phyloP scores from a whole-genome alignment of 2,888 invertebrate genomes.

The Leptopilina syphax region DNA sequence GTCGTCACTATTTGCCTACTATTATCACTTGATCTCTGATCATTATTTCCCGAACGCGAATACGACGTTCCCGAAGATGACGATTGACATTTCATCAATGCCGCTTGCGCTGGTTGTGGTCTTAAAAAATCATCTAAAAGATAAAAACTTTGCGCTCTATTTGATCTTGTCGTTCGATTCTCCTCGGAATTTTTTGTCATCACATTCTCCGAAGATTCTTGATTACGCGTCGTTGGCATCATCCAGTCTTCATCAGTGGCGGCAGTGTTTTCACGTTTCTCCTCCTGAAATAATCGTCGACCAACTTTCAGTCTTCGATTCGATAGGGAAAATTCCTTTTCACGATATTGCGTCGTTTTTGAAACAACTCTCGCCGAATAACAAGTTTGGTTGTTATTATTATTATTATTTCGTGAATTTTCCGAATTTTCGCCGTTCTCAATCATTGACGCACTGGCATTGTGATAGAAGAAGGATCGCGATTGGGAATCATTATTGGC shows the following conservation, averaged over 20 bases:
- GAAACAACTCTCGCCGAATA: conserved; percentile 66
- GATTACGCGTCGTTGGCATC: not conserved
- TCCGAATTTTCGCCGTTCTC: conserved; percentile 58
- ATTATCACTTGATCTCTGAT: conserved; percentile 59
- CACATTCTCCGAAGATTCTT: conserved; percentile 46
- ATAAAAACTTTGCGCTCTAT: conserved; percentile 77
- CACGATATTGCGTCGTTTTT: conserved; percentile 60
- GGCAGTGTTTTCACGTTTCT: conserved; percentile 45
- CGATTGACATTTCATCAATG: conserved; percentile 68
- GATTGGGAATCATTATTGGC: conserved; percentile 59
- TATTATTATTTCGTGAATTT: conserved; percentile 41
- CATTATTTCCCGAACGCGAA: conserved; percentile 55
- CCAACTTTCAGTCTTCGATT: conserved; percentile 65
- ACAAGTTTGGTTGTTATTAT: not conserved
- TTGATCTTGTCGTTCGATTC: conserved; percentile 65
- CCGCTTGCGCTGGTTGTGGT: conserved; percentile 64
- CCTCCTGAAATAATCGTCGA: conserved; percentile 68
- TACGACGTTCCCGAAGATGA: conserved; percentile 64
- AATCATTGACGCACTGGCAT: conserved; percentile 71
- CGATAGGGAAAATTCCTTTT: conserved; percentile 62
- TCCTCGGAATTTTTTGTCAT: conserved; percentile 50
- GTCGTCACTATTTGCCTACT: conserved; percentile 46
- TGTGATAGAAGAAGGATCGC: conserved; percentile 65
- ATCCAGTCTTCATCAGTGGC: conserved; percentile 55
- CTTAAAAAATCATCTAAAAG: conserved; percentile 77